Conservation (phyloP, 2,113 vertebrate species). For the Melanocharis versteri region DNA sequence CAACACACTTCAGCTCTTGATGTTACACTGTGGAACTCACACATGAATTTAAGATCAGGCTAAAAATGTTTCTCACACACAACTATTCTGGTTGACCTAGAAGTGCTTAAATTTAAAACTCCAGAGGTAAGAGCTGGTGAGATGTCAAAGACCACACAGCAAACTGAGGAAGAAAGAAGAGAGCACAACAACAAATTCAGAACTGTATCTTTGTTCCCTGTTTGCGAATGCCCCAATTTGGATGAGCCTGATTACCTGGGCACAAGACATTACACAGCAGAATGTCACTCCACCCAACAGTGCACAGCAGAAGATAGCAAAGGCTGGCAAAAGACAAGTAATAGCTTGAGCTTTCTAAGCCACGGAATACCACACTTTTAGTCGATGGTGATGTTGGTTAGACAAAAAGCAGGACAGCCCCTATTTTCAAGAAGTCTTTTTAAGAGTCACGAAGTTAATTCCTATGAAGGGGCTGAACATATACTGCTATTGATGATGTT, state of each 20-base stretch:
- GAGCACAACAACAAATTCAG: background rate
- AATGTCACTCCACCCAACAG: constrained; percentile 1
- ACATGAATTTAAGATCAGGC: background rate
- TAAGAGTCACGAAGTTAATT: background rate
- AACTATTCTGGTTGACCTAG: background rate
- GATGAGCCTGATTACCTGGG: constrained; percentile 15
- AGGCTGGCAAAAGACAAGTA: background rate
- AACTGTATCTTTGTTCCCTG: background rate
- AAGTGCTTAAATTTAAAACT: background rate
- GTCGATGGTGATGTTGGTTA: background rate
- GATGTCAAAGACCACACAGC: background rate
- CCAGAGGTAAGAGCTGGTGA: background rate
- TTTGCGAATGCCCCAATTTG: background rate
- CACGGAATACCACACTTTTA: background rate
- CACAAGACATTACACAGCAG: background rate
- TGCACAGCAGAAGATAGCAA: background rate
- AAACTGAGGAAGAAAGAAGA: background rate
- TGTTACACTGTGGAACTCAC: background rate
- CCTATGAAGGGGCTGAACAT: background rate
- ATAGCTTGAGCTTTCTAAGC: background rate
- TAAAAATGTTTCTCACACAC: background rate
- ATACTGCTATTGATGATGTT: background rate
- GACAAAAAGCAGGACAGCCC: background rate
- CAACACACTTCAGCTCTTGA: background rate
- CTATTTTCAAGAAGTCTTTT: background rate